Evolutionary conservation across 2,797 vertebrate species (phyloP).

Genomic region (Sciurus carolinensis): DNA sequence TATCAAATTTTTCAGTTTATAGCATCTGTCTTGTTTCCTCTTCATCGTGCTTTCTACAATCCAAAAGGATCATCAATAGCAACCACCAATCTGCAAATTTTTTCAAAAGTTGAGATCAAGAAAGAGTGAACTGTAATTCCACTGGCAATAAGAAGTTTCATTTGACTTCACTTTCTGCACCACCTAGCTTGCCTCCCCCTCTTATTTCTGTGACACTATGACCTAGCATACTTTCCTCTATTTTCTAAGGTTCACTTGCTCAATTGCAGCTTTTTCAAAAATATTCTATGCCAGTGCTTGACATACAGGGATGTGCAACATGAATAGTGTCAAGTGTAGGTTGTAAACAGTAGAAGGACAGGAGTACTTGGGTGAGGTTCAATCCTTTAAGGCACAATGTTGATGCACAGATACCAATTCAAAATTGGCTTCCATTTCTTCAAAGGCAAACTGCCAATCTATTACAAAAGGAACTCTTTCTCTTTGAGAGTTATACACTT

Average conservation of each 20-base stretch:
- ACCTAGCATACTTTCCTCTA: background rate
- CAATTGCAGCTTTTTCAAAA: constrained; percentile 13
- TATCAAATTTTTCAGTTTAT: background rate
- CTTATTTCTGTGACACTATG: constrained; percentile 46
- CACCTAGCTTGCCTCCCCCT: background rate
- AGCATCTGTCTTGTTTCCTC: background rate
- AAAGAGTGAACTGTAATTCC: background rate
- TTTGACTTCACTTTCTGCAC: background rate
- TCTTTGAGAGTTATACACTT: background rate
- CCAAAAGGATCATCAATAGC: background rate
- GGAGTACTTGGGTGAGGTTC: background rate
- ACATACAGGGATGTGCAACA: too few relatives aligned
- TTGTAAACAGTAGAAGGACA: background rate
- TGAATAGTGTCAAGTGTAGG: accelerated
- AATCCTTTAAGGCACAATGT: background rate
- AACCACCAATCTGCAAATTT: background rate
- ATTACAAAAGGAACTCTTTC: background rate
- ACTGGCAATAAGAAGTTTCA: background rate
- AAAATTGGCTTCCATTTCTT: constrained; percentile 27
- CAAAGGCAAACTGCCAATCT: background rate
- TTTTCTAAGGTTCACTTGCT: constrained; percentile 9
- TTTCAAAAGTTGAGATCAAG: constrained; percentile 51
- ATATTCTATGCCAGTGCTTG: background rate
- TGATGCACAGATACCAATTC: background rate
- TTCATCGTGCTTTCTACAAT: background rate